Base-by-base conservation (phyloP, 64 coral and sea anemone genomes). In the Acropora tenuis region DNA sequence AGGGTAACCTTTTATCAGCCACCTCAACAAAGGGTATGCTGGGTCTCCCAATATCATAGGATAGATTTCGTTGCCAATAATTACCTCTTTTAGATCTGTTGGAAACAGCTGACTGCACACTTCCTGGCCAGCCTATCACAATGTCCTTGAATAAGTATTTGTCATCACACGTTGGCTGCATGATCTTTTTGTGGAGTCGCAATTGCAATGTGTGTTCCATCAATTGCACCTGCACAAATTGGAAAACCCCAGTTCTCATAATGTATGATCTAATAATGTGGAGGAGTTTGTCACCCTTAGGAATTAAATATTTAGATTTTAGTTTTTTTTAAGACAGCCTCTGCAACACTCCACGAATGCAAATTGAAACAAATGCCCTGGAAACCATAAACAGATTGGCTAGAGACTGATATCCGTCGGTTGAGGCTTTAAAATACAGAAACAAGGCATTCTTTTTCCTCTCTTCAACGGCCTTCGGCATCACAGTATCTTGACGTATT, bases 381-480 rank as follows among this genome's bases (percentile, higher is more conserved):
- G 67, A 91, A 50, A 83, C 45, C 30, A 67, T 79, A 74, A 91
- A 91, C 10, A 91, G 50, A 74, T 91, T 78, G 52, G 13, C 57
- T 78, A 89, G 50, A 43, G 18, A 74, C 66, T 78, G 58, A 69
- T 83, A 83, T n/a, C 59, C 68, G 16, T 69, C 89, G 43, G 78
- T 83, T 48, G 79, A 55, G 3, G 79, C 89, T 8, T 83, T 47
- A 48, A 74, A 91, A 60, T 30, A 91, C 40, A 83, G 53, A 58
- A 50, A 41, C 50, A 91, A 16, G 45, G 71, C 89, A 47, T 83
- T 16, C 72, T 73, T 48, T 3, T 18, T 68, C 53, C 63, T 53
- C 48, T 53, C 79, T 49, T n/a, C 8, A 6, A 91, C 69, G 59
- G 89, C 55, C 15, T 68, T 66, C 46, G 78, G 58, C 89, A 74